These are phyloP conservation scores for Muschampia plurimacula DNA, from an alignment of 2,888 invertebrate species.

Conservation along the genomic window DNA sequence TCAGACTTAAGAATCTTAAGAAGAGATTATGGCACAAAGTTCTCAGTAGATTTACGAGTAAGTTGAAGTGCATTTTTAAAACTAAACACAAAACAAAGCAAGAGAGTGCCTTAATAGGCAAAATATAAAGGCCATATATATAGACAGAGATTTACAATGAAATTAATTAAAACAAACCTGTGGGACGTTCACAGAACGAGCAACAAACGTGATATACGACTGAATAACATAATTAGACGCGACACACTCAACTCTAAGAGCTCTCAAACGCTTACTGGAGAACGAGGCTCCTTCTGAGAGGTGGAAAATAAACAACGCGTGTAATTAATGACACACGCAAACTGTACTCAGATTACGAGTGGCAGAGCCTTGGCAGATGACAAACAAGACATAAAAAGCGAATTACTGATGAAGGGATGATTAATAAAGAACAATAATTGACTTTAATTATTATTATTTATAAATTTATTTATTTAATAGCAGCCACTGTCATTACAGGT, in stretches of 20 bases:
- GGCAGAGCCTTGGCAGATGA: neutral
- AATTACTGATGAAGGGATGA: neutral
- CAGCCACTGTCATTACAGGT: too few relatives aligned
- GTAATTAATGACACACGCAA: constrained; percentile 23
- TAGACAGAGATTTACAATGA: neutral
- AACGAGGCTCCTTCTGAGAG: constrained; percentile 14
- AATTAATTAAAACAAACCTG: constrained; percentile 26
- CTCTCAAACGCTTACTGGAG: constrained; percentile 11
- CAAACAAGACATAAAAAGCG: neutral
- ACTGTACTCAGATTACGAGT: constrained; percentile 13
- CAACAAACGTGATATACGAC: constrained; percentile 17
- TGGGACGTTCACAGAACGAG: constrained; percentile 11
- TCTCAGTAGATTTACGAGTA: too few relatives aligned
- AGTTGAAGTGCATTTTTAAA: neutral
- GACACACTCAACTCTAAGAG: constrained; percentile 18
- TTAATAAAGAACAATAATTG: neutral
- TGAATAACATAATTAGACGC: constrained; percentile 24
- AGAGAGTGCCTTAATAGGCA: neutral
- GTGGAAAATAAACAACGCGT: constrained; percentile 15
- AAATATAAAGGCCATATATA: neutral
- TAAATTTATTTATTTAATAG: too few relatives aligned
- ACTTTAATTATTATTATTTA: too few relatives aligned
- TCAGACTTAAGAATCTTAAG: too few relatives aligned
- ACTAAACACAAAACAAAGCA: neutral
- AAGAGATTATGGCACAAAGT: too few relatives aligned